Base-by-base conservation (phyloP, 2,797 vertebrate species). In the Agapornis canus region DNA sequence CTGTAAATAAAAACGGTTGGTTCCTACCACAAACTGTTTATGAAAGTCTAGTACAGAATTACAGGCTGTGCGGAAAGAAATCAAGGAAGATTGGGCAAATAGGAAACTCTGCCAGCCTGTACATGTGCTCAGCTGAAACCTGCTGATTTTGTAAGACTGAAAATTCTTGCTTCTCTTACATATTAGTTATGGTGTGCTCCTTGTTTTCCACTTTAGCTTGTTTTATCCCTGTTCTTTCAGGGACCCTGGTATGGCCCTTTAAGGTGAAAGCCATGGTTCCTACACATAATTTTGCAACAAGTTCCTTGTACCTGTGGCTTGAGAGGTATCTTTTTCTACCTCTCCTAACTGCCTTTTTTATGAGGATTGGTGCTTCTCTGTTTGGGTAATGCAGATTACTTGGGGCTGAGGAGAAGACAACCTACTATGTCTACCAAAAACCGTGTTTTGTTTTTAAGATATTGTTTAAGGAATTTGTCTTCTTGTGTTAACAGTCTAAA, bases 1-100 rank as follows among this genome's bases (percentile, higher is more conserved):
- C 20, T 83, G 65, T 86, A 78, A 91, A 69, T 13, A 82, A 71
- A 92, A 89, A 78, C 78, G 71, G 48, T 32, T 76, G 65, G n/a
- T 65, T 93, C 68, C 72, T 88, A 65, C 49, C 57, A 78, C 0
- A 0, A 80, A 35, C 14, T 89, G 32, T 88, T 92, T 85, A 73
- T 43, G 31, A 59, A 88, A 68, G 75, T 17, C 21, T 90, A 54
- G 71, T 65, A 49, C 2, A 61, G 57, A 96, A 73, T 87, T 94
- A 92, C 0, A 0, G 82, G 22, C 57, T 90, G 82, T 25, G 31
- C 59, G 68, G 60, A 95, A 85, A 89, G 79, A 89, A 94, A 80
- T 73, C 59, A 89, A 89, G 89, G 84, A 84, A 60, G 52, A 83
- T 4, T 75, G 42, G 45, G 25, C 0, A 0, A 73, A 13, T 6